These are phyloP conservation scores for Euplexia lucipara DNA, from an alignment of 2,888 invertebrate genomes.

Conservation along the genomic window DNA sequence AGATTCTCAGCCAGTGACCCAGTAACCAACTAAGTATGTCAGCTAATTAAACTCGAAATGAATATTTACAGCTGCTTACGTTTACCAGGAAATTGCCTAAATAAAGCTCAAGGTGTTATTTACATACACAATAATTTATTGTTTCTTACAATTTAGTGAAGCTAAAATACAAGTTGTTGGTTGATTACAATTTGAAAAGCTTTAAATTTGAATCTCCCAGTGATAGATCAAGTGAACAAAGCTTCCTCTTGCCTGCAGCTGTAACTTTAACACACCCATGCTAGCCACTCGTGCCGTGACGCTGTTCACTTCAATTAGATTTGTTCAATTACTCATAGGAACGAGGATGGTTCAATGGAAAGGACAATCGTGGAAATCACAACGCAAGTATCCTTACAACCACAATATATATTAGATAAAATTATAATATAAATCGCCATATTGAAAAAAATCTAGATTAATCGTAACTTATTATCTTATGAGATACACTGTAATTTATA, in stretches of 20 bases:
- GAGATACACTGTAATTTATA: conserved; percentile 91
- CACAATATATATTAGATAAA: conserved; percentile 94
- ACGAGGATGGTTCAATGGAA: conserved; percentile 80
- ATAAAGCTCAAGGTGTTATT: conserved; percentile 89
- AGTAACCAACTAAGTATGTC: conserved; percentile 65
- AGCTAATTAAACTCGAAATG: conserved; percentile 64
- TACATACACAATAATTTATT: conserved; percentile 92
- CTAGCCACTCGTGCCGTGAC: conserved; percentile 82
- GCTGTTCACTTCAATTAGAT: conserved; percentile 68
- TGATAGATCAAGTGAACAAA: conserved; percentile 85
- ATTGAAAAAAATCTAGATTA: conserved; percentile 91
- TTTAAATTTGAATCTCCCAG: conserved; percentile 86
- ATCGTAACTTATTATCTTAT: conserved; percentile 90
- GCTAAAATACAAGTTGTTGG: conserved; percentile 90
- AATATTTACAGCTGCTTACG: conserved; percentile 72
- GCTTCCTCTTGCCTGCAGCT: conserved; percentile 84
- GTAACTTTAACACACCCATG: conserved; percentile 82
- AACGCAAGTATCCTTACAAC: conserved; percentile 92
- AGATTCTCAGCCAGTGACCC: conserved; percentile 67
- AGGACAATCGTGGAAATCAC: conserved; percentile 88
- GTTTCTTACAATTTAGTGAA: conserved; percentile 91
- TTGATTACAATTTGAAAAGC: conserved; percentile 90
- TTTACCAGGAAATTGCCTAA: conserved; percentile 83
- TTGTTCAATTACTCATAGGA: conserved; percentile 74
- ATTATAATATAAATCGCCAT: conserved; percentile 92